Percentiles rank a stretch among this genome's conserved stretches.
phyloP scores from a whole-genome alignment of 2,888 invertebrate species.

The Eupithecia tripunctaria region DNA sequence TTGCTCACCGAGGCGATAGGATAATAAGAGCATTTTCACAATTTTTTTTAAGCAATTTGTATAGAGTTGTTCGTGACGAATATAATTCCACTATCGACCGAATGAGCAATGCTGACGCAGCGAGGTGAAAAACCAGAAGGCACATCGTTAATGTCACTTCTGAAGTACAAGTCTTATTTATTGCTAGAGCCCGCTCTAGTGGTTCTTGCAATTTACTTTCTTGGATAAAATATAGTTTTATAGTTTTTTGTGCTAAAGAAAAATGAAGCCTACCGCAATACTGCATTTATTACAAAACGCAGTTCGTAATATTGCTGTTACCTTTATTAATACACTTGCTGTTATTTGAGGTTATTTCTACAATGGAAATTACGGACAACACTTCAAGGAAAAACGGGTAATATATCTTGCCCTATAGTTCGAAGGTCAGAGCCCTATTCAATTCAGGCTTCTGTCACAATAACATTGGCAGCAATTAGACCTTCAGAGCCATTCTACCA shows the following conservation, averaged over 20 bases:
- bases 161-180: constrained; percentile 34
- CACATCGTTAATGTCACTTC: constrained; percentile 39
- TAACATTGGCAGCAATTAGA: constrained; percentile 23
- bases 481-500: constrained; percentile 42
- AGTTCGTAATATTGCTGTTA: not conserved
- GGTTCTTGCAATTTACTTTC: constrained; percentile 12
- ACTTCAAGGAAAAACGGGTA: not conserved
- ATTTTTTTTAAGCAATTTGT: constrained; percentile 30
- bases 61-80: constrained; percentile 38
- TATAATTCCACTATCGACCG: constrained; percentile 39
- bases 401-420: constrained; percentile 37
- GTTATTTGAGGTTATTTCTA: not conserved
- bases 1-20: constrained; percentile 7
- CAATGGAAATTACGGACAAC: not conserved
- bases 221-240: constrained; percentile 1
- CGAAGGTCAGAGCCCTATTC: constrained; percentile 50
- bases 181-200: constrained; percentile 2
- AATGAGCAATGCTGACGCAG: constrained; percentile 41
- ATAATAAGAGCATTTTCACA: constrained; percentile 22
- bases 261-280: constrained; percentile 3
- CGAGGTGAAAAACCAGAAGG: constrained; percentile 39
- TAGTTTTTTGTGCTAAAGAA: not conserved
- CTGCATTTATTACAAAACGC: not conserved
- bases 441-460: constrained; percentile 42
- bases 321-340: not conserved